Evolutionary conservation across 2,797 vertebrate genomes (phyloP).

Genomic region (Champsocephalus esox): DNA sequence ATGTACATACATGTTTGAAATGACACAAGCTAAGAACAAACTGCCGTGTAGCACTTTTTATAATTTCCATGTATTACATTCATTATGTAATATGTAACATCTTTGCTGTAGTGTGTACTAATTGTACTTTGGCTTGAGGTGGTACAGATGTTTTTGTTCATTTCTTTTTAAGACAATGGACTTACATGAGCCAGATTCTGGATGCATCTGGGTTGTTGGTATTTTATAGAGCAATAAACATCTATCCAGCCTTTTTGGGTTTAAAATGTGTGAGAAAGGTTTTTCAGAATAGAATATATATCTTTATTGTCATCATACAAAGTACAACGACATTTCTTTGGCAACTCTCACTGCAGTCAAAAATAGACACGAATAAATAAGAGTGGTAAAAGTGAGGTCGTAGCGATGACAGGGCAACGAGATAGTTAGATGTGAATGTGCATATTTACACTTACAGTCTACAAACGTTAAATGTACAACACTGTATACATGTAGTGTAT

Average conservation of each 20-base stretch:
- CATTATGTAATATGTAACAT: background rate
- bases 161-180: background rate
- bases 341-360: no score
- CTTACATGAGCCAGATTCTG: background rate
- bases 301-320: no score
- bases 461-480: no score
- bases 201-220: background rate
- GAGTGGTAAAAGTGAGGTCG: no score
- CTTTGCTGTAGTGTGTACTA: background rate
- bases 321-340: no score
- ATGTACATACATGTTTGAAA: background rate
- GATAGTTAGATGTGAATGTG: no score
- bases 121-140: constrained; percentile 24
- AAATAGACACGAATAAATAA: no score
- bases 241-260: background rate
- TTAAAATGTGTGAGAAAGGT: background rate
- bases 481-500: no score
- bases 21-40: background rate
- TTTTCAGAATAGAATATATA: no score
- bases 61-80: background rate
- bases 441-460: no score
- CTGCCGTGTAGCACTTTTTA: background rate
- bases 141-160: constrained; percentile 4
- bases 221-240: background rate
- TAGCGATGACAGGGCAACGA: no score